A percentile compares a stretch with the other conserved stretches of the same genome.
These are phyloP conservation scores for Heterochromis multidens DNA, from an alignment of 2,113 vertebrate species.

Conservation along the genomic window DNA sequence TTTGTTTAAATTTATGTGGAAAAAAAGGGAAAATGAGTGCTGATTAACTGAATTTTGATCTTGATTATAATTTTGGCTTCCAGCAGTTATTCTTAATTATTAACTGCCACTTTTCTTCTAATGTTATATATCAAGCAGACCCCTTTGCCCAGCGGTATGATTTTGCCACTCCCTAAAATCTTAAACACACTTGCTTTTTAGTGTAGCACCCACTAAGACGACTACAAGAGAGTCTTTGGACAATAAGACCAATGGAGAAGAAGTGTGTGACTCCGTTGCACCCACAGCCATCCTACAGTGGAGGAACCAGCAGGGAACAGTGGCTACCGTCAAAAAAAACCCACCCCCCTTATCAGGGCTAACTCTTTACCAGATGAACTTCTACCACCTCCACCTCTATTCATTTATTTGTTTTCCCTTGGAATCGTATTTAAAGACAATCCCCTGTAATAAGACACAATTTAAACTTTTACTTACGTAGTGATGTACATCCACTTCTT, in stretches of 20 bases:
- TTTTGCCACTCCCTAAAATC: not conserved
- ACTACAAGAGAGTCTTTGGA: not conserved
- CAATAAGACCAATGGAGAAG: not conserved
- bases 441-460: not conserved
- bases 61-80: too few relatives aligned
- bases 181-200: not conserved
- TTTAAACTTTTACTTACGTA: too few relatives aligned
- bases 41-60: too few relatives aligned
- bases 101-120: too few relatives aligned
- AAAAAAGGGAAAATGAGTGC: too few relatives aligned
- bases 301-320: not conserved
- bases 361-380: not conserved
- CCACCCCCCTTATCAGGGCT: not conserved
- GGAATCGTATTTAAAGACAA: not conserved
- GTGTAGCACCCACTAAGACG: not conserved
- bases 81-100: too few relatives aligned
- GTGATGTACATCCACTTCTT: fast-evolving
- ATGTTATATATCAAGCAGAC: too few relatives aligned
- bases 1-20: not conserved
- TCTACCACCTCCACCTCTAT: not conserved
- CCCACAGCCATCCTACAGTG: not conserved
- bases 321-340: not conserved
- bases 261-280: too few relatives aligned
- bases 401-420: not conserved
- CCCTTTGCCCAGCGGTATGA: not conserved